Conservation (phyloP, 2,113 vertebrate genomes). For the Ammospiza nelsoni region DNA sequence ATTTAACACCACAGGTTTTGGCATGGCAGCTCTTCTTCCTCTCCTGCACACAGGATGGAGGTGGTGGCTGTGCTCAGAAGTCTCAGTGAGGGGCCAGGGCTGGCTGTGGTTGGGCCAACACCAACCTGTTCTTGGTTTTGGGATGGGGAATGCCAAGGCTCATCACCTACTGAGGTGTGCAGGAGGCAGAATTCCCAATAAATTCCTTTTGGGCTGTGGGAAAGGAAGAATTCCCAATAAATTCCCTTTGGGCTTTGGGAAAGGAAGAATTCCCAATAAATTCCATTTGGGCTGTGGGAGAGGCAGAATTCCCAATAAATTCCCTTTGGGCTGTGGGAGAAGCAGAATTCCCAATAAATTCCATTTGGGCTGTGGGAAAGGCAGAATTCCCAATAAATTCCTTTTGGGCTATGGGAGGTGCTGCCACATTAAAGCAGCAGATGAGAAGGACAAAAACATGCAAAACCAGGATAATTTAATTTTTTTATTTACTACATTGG, state of each 20-base stretch:
- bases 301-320: too few species aligned
- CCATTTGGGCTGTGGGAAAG: not conserved
- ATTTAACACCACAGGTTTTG: fast-evolving
- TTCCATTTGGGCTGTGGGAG: too few species aligned
- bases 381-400: not conserved
- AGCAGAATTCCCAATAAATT: not conserved
- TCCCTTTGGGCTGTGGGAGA: not conserved
- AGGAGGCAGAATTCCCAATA: not conserved
- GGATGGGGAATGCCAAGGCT: not conserved
- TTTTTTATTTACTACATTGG: not conserved
- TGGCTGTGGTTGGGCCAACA: not conserved
- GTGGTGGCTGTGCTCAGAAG: not conserved
- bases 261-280: not conserved
- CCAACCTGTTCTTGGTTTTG: not conserved
- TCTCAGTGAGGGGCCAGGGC: not conserved
- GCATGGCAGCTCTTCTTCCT: not conserved
- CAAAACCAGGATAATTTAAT: not conserved
- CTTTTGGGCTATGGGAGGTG: not conserved
- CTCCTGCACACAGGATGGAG: not conserved
- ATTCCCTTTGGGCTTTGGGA: too few species aligned
- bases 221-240: not conserved
- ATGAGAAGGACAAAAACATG: not conserved
- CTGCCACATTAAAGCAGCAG: fast-evolving
- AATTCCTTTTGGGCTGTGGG: too few species aligned
- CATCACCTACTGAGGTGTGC: fast-evolving